Percentiles rank a stretch among this genome's conserved stretches.
These are phyloP conservation scores for Lagorchestes hirsutus DNA, from an alignment of 2,797 vertebrate genomes.

Conservation along the genomic window DNA sequence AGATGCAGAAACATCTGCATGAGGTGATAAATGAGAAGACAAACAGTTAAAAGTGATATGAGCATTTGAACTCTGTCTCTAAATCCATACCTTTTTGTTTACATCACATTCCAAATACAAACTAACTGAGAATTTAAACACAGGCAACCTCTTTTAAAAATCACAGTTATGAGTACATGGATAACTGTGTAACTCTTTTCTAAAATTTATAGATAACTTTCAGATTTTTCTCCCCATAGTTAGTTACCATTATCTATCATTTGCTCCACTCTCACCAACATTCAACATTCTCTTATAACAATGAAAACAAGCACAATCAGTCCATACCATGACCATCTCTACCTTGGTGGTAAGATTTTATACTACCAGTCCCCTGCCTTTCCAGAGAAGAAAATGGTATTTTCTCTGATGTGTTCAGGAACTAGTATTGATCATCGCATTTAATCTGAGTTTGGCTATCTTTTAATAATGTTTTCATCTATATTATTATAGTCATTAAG, in stretches of 20 bases:
- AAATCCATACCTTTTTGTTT: not conserved
- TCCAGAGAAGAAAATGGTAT: not conserved
- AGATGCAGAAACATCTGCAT: not conserved
- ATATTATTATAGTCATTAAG: not conserved
- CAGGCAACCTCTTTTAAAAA: not conserved
- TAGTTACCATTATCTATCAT: not conserved
- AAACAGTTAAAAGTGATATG: not conserved
- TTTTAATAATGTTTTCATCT: not conserved
- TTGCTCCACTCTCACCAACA: not conserved
- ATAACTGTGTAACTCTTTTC: slow-evolving; percentile 22
- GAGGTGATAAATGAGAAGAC: not conserved
- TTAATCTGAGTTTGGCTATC: not conserved
- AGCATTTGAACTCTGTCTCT: not conserved
- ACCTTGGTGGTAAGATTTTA: not conserved
- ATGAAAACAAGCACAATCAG: not conserved
- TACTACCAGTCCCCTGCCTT: not conserved
- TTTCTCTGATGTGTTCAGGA: not conserved
- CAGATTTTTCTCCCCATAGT: not conserved
- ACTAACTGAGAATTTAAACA: not conserved
- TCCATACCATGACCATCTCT: not conserved
- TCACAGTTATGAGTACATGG: not conserved
- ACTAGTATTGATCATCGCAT: not conserved
- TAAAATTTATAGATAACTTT: not conserved
- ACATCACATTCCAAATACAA: not conserved
- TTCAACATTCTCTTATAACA: not conserved